Base-by-base conservation (phyloP, 2,113 vertebrate species). In the Rhinolophus sinicus region DNA sequence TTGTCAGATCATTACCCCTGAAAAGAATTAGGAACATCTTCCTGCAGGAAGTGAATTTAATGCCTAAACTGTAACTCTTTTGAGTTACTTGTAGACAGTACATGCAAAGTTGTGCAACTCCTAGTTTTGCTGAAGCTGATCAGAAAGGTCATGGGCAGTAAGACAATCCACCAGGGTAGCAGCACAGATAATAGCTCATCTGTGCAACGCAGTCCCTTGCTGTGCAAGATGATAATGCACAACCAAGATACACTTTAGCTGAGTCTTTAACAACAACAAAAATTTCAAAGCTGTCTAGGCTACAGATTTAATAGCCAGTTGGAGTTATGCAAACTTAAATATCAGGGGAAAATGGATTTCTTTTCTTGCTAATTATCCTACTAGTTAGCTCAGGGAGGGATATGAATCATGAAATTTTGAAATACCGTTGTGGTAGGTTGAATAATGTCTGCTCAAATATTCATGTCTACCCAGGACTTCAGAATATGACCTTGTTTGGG, bases 111-210 rank as follows among this genome's bases (percentile, higher is more conserved):
- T 92, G 80, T 75, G 47, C 72, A 89, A 92, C 95, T 84, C 54
- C 44, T 81, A 88, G 52, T 54, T 95, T 84, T 82, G 5, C 89
- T 90, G 70, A 96, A 97, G 97, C 28, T 19, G 50, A 82, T 90
- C 80, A 93, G 96, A 96, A 95, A 72, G 14, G 69, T 96, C 6
- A 44, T 18, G 44, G 75, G 73, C 58, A 14, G 33, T 33, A 86
- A 78, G 50, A 62, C 1, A 5, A 93, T 83, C 67, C n/a, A 54
- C 33, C 52, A 16, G 1, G 89, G 52, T 54, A 62, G 6, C 88
- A 97, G 69, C 0, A 1, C n/a, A 96, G 78, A 93, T 16, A 92
- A 96, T 8, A 40, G n/a, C 54, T 90, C 47, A 64, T 0, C 0
- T 77, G 4, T 44, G 24, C 1, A 21, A 86, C 85, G 89, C 81